A percentile compares a stretch with the other conserved stretches of the same genome.
Conservation (phyloP, 1,140 invertebrate genomes). For the Oryzaephilus surinamensis region DNA sequence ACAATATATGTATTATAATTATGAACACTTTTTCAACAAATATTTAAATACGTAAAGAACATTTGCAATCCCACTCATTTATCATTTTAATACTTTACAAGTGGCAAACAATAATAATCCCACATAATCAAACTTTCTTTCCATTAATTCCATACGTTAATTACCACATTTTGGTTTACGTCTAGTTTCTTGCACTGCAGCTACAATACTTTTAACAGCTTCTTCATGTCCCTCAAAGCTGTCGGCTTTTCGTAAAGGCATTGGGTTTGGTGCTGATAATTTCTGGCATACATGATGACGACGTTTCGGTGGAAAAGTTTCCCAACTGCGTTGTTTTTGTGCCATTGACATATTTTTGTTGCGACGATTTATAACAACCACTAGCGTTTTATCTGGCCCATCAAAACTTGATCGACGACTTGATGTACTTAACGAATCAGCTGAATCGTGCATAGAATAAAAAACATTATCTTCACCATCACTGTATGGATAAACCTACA, state of each 20-base stretch:
- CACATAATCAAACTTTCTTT: too few species aligned
- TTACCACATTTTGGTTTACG: slow-evolving; percentile 34
- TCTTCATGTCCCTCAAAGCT: slow-evolving; percentile 50
- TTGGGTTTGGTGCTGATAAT: slow-evolving; percentile 21
- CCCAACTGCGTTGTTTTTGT: slow-evolving; percentile 54
- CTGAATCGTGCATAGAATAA: slow-evolving; percentile 36
- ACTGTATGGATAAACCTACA: slow-evolving; percentile 48
- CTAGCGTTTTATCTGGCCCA: slow-evolving; percentile 34
- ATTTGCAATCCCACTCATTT: too few species aligned
- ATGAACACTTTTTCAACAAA: too few species aligned
- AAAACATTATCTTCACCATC: slow-evolving; percentile 52
- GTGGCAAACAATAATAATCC: too few species aligned
- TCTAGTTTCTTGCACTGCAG: slow-evolving; percentile 58
- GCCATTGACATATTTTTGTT: slow-evolving; percentile 40
- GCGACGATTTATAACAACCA: slow-evolving; percentile 35
- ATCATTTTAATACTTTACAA: too few species aligned
- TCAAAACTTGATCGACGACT: slow-evolving; percentile 39
- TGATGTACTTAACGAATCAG: slow-evolving; percentile 31
- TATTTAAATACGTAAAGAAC: too few species aligned
- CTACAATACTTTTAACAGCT: slow-evolving; percentile 56
- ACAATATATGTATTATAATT: too few species aligned
- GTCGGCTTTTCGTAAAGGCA: slow-evolving; percentile 22
- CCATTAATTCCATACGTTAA: too few species aligned
- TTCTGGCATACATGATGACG: slow-evolving; percentile 30
- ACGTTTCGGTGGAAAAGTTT: slow-evolving; percentile 50